Evolutionary conservation across 2,888 invertebrate genomes (phyloP), one percentile per base, ranked within the genome.

Genomic region (Tillus elongatus): DNA sequence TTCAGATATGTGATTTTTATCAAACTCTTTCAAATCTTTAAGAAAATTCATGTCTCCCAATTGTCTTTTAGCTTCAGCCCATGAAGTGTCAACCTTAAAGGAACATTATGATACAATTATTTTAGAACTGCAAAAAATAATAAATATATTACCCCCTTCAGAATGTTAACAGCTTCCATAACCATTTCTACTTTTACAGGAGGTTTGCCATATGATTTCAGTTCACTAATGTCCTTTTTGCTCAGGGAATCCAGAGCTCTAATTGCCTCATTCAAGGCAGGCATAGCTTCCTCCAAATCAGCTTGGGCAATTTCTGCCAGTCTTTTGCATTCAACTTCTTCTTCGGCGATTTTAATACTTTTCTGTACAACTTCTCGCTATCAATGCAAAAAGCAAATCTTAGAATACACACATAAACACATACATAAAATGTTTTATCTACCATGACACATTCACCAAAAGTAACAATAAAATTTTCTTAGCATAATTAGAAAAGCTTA

Each of bases 171-270:
- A 9, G 90, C 88, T 63, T 91, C 89, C 77, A 91, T 74, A 1
- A 87, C 86, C 74, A 86, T 86, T 64, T 89, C 87, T 0, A 92
- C 90, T 61, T 88, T 83, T 38, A 75, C 71, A 2, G 91, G 91
- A 1, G 92, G 92, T 41, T 83, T 79, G 0, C 82, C 81, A 60
- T 91, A 92, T 0, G 90, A 89, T 60, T 88, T 89, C 40, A 92
- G 85, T 70, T 92, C 91, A 27, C 85, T 80, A 37, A 92, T 79
- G 57, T 89, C 88, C 57, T 85, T 86, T 63, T 88, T 89, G 57
- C 85, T 88, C 11, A 90, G 61, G 1, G 86, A 73, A 54, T 86
- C 84, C 33, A 89, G 63, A 1, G 88, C 87, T 24, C 71, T 73
- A 2, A 86, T 75, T 14, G 91, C 91, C 52, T 86, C 89, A 24